These are phyloP conservation scores for Campoplex capitator DNA, from an alignment of 2,888 invertebrate genomes.

Conservation along the genomic window DNA sequence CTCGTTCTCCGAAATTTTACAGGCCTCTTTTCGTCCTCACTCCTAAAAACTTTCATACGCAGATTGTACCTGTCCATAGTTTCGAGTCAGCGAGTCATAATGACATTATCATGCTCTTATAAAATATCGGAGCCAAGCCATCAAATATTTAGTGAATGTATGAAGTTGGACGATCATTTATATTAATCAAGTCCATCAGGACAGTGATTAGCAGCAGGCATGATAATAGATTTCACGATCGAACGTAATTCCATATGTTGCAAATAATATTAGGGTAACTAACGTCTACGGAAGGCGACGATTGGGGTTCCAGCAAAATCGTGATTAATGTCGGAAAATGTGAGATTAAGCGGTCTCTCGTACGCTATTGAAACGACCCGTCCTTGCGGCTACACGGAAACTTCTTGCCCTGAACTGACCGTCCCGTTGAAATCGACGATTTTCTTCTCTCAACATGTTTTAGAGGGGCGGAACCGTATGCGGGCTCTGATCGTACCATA, in stretches of 20 bases:
- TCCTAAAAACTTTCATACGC: constrained; percentile 35
- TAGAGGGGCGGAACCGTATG: constrained; percentile 13
- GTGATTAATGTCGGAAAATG: constrained; percentile 67
- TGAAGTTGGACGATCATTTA: background rate
- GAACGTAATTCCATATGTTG: constrained; percentile 62
- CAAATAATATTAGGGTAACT: constrained; percentile 55
- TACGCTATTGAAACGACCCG: constrained; percentile 38
- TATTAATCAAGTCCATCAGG: constrained; percentile 21
- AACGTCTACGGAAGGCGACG: constrained; percentile 36
- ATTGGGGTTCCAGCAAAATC: constrained; percentile 60
- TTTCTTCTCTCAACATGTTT: constrained; percentile 47
- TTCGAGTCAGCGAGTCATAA: constrained; percentile 11
- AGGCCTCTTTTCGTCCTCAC: constrained; percentile 23
- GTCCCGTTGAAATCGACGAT: constrained; percentile 50
- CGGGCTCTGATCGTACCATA: constrained; percentile 8
- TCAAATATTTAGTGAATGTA: background rate
- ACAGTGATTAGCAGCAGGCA: constrained; percentile 29
- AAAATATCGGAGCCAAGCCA: background rate
- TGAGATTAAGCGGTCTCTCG: constrained; percentile 61
- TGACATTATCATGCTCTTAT: background rate
- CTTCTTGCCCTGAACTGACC: constrained; percentile 60
- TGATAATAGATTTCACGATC: constrained; percentile 57
- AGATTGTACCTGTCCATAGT: constrained; percentile 29
- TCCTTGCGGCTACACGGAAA: constrained; percentile 40
- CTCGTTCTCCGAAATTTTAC: constrained; percentile 30